These are phyloP conservation scores for Platycnemis pennipes DNA, from an alignment of 2,888 invertebrate species.

Conservation along the genomic window DNA sequence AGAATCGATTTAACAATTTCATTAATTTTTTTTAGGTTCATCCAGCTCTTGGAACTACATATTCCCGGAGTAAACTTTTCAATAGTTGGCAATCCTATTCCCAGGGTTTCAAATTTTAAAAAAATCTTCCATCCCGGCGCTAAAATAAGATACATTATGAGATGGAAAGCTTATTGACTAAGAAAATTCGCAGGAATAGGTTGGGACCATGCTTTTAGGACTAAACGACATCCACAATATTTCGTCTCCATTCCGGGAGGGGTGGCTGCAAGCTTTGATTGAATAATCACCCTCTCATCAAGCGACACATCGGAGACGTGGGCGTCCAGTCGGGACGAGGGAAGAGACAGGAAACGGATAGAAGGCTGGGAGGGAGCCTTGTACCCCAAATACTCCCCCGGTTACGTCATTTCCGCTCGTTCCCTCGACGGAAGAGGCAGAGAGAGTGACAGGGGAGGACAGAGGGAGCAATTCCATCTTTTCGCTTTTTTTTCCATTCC, in stretches of 20 bases:
- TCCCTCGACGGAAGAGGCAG: not conserved
- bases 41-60: too few species aligned
- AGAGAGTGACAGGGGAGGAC: not conserved
- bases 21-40: too few species aligned
- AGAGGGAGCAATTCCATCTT: conserved; percentile 2
- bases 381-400: not conserved
- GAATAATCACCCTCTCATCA: not conserved
- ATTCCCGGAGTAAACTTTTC: too few species aligned
- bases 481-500: not conserved
- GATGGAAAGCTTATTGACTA: too few species aligned
- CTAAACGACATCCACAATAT: too few species aligned
- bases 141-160: too few species aligned
- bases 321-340: not conserved
- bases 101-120: too few species aligned
- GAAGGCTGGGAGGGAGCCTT: not conserved
- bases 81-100: too few species aligned
- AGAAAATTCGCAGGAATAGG: too few species aligned
- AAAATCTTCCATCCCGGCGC: too few species aligned
- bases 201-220: too few species aligned
- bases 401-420: conserved; percentile 53
- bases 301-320: not conserved
- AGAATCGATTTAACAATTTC: too few species aligned
- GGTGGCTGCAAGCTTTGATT: not conserved
- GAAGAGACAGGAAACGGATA: not conserved
- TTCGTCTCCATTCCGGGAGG: not conserved